A percentile compares a stretch with the other conserved stretches of the same genome.
Evolutionary conservation across 2,888 invertebrate species (phyloP).

Genomic region (Eugnorisma glareosa): DNA sequence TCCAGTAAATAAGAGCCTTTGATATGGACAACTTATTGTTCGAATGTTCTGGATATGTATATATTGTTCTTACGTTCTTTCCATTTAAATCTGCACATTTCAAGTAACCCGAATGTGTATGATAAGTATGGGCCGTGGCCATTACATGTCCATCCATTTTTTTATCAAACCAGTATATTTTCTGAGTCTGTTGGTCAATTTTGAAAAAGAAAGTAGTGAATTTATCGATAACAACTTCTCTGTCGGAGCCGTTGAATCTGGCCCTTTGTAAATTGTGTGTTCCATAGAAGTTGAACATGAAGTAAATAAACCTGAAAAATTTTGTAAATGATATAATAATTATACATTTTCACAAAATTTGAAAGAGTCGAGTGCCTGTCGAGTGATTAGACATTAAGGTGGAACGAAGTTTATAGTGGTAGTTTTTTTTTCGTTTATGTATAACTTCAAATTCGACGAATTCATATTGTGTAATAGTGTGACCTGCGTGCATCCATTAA

Average conservation of each 20-base stretch:
- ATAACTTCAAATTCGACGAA: too few relatives aligned
- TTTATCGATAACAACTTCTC: background rate
- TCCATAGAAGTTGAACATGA: background rate
- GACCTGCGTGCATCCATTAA: too few relatives aligned
- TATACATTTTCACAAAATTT: too few relatives aligned
- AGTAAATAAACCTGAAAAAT: conserved; percentile 6
- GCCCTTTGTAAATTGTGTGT: background rate
- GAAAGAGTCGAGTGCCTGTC: too few relatives aligned
- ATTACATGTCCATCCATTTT: too few relatives aligned
- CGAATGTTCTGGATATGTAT: background rate
- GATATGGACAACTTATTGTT: background rate
- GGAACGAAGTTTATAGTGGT: too few relatives aligned
- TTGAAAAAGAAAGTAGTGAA: background rate
- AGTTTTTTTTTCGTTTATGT: too few relatives aligned
- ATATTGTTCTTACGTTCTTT: background rate
- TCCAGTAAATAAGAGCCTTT: conserved; percentile 69
- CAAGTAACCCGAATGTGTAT: background rate
- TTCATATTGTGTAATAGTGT: too few relatives aligned
- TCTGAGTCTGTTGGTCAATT: conserved; percentile 3
- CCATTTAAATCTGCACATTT: background rate
- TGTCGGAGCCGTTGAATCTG: background rate
- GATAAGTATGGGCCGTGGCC: too few relatives aligned
- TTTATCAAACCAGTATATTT: background rate
- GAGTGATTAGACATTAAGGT: too few relatives aligned
- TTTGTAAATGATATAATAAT: too few relatives aligned